phyloP scores from a whole-genome alignment of 2,888 invertebrate species.

The Malthinus seriepunctatus region DNA sequence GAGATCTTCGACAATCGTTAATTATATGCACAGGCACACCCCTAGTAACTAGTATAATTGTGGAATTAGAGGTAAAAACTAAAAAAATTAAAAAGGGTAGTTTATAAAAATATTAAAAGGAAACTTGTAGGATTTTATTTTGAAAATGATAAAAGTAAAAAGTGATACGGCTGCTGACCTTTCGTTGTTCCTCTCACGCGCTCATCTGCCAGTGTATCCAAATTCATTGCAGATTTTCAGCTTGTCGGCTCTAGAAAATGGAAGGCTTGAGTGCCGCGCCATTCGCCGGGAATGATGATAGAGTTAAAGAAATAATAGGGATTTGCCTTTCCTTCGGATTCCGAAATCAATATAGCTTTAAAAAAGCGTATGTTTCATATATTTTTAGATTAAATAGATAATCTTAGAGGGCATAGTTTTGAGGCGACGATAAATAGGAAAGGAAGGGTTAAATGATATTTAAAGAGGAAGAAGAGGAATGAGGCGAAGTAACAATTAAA shows the following conservation, averaged over 20 bases:
- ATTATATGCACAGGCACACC: too few relatives aligned
- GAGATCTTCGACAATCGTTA: too few relatives aligned
- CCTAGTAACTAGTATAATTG: too few relatives aligned
- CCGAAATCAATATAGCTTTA: slow-evolving; percentile 51
- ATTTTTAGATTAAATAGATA: slow-evolving; percentile 23
- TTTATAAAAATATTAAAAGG: too few relatives aligned
- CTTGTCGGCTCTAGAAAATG: slow-evolving; percentile 54
- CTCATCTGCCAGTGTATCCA: slow-evolving; percentile 49
- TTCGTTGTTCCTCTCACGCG: slow-evolving; percentile 42
- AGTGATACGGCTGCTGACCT: slow-evolving; percentile 31
- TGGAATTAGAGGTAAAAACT: too few relatives aligned
- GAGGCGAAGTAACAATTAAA: too few relatives aligned
- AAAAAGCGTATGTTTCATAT: slow-evolving; percentile 44
- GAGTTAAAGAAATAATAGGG: slow-evolving; percentile 55
- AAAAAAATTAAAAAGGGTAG: too few relatives aligned
- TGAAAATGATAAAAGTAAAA: background rate
- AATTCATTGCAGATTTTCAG: slow-evolving; percentile 57
- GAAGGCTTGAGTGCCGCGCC: slow-evolving; percentile 52
- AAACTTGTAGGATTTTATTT: too few relatives aligned
- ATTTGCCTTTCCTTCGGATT: slow-evolving; percentile 51
- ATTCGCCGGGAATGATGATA: slow-evolving; percentile 53
- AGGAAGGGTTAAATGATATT: too few relatives aligned
- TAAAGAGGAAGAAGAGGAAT: too few relatives aligned
- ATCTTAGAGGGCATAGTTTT: slow-evolving; percentile 1
- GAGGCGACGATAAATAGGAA: background rate